phyloP scores from a whole-genome alignment of 1,140 invertebrate genomes.

The Subanguina moxae region DNA sequence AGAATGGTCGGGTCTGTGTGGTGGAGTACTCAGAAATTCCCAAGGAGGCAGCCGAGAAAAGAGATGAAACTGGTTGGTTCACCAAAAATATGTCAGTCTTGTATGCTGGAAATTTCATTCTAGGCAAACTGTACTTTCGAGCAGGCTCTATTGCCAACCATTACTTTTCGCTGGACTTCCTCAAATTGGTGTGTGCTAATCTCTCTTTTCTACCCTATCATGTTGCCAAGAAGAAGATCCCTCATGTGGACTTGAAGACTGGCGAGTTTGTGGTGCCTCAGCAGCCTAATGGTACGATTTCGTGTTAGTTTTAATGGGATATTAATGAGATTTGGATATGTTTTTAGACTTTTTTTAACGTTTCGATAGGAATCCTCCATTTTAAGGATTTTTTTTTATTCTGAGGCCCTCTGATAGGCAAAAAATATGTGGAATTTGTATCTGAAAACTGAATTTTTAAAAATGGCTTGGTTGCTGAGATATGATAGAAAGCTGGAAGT shows the following conservation, averaged over 20 bases:
- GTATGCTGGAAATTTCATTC: background rate
- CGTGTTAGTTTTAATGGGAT: no score
- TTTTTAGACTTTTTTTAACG: no score
- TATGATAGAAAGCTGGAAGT: no score
- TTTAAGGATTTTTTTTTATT: no score
- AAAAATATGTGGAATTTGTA: no score
- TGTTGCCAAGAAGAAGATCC: constrained; percentile 94
- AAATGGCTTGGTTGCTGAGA: no score
- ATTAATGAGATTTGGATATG: no score
- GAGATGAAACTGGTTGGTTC: constrained; percentile 61
- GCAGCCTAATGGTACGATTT: background rate
- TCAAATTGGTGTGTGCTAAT: constrained; percentile 65
- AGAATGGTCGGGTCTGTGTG: constrained; percentile 61
- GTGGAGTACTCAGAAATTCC: constrained; percentile 97
- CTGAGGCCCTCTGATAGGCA: no score
- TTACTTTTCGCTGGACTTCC: constrained; percentile 83
- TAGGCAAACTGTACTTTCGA: constrained; percentile 77
- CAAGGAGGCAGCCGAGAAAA: constrained; percentile 74
- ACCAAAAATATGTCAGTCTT: no score
- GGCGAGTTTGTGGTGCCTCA: background rate
- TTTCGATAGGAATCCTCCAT: no score
- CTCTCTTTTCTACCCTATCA: constrained; percentile 73
- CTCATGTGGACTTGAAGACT: constrained; percentile 69
- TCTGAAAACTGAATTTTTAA: no score
- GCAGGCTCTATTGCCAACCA: constrained; percentile 98